phyloP scores from a whole-genome alignment of 2,888 invertebrate genomes.

The Rotaria socialis region DNA sequence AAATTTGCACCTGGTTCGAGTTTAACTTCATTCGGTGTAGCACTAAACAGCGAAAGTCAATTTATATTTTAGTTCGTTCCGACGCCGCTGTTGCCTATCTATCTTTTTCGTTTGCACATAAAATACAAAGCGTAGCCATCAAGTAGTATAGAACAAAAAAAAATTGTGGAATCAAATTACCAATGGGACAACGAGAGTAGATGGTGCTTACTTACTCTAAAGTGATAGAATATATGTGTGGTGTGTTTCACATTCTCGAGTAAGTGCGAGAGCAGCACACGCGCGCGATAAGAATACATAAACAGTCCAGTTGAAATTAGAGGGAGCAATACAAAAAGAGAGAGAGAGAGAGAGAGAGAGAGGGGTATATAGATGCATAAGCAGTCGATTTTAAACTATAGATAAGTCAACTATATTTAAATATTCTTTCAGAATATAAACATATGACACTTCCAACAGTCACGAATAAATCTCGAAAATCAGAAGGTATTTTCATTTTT shows the following conservation, averaged over 20 bases:
- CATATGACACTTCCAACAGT: background rate
- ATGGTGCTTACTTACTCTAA: constrained; percentile 26
- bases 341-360: no score
- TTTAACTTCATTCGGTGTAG: constrained; percentile 7
- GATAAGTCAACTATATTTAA: background rate
- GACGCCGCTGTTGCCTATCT: constrained; percentile 17
- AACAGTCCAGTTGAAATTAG: constrained; percentile 7
- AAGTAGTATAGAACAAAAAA: constrained; percentile 28
- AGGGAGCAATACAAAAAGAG: no score
- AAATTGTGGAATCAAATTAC: constrained; percentile 26
- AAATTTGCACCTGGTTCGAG: constrained; percentile 25
- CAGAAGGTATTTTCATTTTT: background rate
- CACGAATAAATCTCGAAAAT: background rate
- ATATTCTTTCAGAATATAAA: background rate
- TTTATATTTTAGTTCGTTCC: constrained; percentile 23
- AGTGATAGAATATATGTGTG: constrained; percentile 25
- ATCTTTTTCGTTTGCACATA: constrained; percentile 17
- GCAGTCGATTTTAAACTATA: background rate
- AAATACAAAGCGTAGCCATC: background rate
- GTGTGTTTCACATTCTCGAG: constrained; percentile 29
- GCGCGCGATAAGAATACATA: constrained; percentile 21
- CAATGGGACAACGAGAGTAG: constrained; percentile 21
- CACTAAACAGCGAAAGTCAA: constrained; percentile 23
- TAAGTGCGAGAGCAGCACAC: background rate
- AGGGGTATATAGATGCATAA: background rate